Percentiles rank a stretch among this genome's conserved stretches.
Conservation (phyloP, 2,113 vertebrate genomes). For the Regulus satrapa region DNA sequence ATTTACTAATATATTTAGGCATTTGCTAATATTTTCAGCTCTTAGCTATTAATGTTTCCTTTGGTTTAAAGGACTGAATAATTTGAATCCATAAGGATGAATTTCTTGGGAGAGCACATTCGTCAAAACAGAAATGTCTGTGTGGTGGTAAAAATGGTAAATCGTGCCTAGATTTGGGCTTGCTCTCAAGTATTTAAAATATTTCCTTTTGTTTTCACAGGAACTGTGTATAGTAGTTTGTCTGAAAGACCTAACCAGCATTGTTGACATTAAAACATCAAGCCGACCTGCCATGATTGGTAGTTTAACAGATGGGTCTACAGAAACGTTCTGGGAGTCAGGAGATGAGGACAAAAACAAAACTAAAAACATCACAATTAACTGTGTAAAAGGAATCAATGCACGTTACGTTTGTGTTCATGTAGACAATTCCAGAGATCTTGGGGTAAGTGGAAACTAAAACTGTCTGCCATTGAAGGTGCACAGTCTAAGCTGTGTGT, state of each 20-base stretch:
- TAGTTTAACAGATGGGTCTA: constrained; percentile 96
- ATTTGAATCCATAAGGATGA: neutral
- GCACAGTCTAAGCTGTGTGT: neutral
- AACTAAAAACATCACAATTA: constrained; percentile 96
- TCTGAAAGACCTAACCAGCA: constrained; percentile 93
- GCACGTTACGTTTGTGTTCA: constrained; percentile 91
- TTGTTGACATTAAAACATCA: constrained; percentile 97
- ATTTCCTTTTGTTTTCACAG: constrained; percentile 65
- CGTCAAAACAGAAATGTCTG: neutral
- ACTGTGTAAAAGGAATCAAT: constrained; percentile 95
- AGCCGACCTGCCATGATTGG: constrained; percentile 98
- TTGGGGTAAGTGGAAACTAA: constrained; percentile 82
- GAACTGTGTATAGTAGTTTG: constrained; percentile 93
- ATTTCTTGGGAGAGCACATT: neutral
- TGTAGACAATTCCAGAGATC: constrained; percentile 97
- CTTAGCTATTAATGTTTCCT: neutral
- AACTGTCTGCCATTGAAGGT: neutral
- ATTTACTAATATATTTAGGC: neutral
- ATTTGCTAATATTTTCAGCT: neutral
- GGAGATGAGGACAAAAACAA: constrained; percentile 99
- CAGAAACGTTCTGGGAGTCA: constrained; percentile 98
- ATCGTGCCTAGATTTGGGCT: neutral
- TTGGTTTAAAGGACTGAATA: neutral
- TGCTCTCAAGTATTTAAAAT: neutral
- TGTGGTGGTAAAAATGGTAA: neutral